Evolutionary conservation across 2,888 invertebrate genomes (phyloP).

Genomic region (Mythimna impura): DNA sequence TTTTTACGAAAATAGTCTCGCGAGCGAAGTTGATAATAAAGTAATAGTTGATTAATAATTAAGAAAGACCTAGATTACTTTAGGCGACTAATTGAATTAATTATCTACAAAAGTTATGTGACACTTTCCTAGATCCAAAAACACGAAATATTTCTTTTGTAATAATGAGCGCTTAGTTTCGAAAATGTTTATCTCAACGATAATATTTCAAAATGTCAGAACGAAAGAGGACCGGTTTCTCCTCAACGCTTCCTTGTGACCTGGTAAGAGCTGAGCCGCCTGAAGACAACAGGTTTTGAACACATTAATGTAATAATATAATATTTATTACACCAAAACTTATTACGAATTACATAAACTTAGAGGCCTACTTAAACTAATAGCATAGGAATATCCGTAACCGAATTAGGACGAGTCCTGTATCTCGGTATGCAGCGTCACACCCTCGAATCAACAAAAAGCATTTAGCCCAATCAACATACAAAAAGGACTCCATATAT

Average conservation of each 20-base stretch:
- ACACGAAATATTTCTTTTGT: background rate
- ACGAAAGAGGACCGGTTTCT: constrained; percentile 38
- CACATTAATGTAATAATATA: too few species aligned
- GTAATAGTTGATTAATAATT: background rate
- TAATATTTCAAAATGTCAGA: constrained; percentile 30
- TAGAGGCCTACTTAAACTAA: too few species aligned
- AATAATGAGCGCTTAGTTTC: constrained; percentile 36
- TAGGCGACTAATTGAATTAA: background rate
- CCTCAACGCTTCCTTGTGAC: constrained; percentile 44
- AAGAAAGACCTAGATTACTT: background rate
- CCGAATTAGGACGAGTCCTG: too few species aligned
- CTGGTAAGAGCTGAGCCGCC: constrained; percentile 22
- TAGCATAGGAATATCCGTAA: too few species aligned
- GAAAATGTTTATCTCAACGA: constrained; percentile 23
- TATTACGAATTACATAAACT: too few species aligned
- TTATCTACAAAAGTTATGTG: background rate
- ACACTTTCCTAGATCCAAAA: constrained; percentile 3
- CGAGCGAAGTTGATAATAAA: too few species aligned
- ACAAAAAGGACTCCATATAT: too few species aligned
- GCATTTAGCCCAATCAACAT: too few species aligned
- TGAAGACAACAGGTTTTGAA: constrained; percentile 46
- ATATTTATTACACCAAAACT: too few species aligned
- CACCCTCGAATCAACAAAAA: too few species aligned
- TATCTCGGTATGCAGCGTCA: too few species aligned
- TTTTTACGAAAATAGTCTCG: too few species aligned